Evolutionary conservation across 2,113 vertebrate genomes (phyloP).

Genomic region (Megalops atlanticus): DNA sequence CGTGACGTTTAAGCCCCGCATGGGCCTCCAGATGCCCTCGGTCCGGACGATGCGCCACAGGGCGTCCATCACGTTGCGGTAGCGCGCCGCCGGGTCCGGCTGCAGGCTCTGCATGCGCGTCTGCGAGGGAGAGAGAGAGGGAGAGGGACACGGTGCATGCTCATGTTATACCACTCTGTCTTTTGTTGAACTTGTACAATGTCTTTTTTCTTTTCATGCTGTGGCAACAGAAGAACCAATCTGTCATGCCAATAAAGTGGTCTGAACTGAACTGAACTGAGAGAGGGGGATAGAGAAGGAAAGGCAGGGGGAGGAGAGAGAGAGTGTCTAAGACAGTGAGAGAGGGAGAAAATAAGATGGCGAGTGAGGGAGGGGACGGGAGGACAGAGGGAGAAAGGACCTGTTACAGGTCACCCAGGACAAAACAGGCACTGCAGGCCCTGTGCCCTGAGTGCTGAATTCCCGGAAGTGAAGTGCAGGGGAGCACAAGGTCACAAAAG

Average conservation of each 20-base stretch:
- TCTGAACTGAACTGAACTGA: too few species aligned
- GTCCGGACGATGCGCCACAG: slow-evolving; percentile 88
- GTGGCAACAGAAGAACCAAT: too few species aligned
- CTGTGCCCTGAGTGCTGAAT: not conserved
- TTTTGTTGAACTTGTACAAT: too few species aligned
- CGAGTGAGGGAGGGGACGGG: not conserved
- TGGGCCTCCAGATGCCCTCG: slow-evolving; percentile 91
- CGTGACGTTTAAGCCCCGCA: slow-evolving; percentile 90
- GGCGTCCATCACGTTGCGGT: slow-evolving; percentile 92
- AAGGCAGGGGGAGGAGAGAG: not conserved
- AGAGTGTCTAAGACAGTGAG: not conserved
- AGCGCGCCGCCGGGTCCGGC: slow-evolving; percentile 89
- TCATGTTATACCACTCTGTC: too few species aligned
- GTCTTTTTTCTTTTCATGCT: too few species aligned
- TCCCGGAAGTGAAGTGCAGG: slow-evolving; percentile 46
- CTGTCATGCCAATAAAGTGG: too few species aligned
- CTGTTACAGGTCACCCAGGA: not conserved
- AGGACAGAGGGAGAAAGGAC: too few species aligned
- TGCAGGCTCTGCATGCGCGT: slow-evolving; percentile 97
- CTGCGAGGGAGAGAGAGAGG: slow-evolving; percentile 56
- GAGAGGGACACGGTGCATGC: not conserved
- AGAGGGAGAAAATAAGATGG: too few species aligned
- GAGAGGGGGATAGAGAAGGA: too few species aligned
- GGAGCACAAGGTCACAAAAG: slow-evolving; percentile 53
- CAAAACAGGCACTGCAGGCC: not conserved